Evolutionary conservation across 2,113 vertebrate genomes (phyloP), one percentile per base, ranked within the genome.

Genomic region (Carassius gibelio): DNA sequence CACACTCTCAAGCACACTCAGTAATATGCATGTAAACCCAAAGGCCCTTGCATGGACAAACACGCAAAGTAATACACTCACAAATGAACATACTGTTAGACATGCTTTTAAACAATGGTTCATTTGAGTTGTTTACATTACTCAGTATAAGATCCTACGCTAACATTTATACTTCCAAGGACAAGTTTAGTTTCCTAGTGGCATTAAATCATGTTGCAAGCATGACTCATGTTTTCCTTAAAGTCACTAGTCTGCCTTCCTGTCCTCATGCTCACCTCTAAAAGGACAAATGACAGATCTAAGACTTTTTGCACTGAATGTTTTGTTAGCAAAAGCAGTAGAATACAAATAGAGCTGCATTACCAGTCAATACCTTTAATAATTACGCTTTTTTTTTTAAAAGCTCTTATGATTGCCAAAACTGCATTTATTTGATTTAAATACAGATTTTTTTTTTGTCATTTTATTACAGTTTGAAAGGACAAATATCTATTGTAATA

Each of bases 211-310:
- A 26, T 42, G n/a, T 64, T 64, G 36, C 30, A 68, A 66, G 79
- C 10, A 21, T 81, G 61, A 81, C 79, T 81, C 61, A 81, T 34
- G 14, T 34, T 50, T 81, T 81, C 79, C 61, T 68, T 81, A 68
- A 81, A 81, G 42, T 26, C 61, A 36, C 5, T 26, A 26, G 59
- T 68, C 14, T 82, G 34, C 80, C 9, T 15, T 55, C 36, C 13
- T 52, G 79, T 81, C 61, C 6, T 68, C 42, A 68, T 21, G 50
- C 21, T 42, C 34, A 45, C 59, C 7, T 38, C 14, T 36, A 62
- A 23, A 79, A 50, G 8, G 50, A 57, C 61, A 48, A 50, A 68
- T 81, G 61, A 30, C 62, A 50, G 26, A 81, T 68, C n/a, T 30
- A 42, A 6, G 57, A 36, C 77, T 62, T n/a, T 42, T 42, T 61